Conservation (phyloP, 2,888 invertebrate species). For the Nomada goodeniana region DNA sequence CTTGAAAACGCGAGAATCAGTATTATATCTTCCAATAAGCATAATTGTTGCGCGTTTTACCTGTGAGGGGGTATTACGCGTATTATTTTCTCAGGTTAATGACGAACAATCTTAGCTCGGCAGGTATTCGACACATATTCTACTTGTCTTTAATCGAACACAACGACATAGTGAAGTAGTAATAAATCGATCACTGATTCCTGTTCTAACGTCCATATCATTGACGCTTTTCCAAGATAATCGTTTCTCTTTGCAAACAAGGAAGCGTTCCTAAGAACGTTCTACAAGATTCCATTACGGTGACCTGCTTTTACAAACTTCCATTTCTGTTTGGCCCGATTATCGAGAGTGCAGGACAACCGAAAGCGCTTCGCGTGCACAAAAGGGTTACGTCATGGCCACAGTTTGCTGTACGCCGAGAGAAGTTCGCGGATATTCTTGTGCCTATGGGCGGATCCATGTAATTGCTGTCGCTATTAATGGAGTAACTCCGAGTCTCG, state of each 20-base stretch:
- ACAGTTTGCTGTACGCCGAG: constrained; percentile 28
- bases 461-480: constrained; percentile 70
- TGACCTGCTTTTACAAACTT: constrained; percentile 16
- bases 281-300: not conserved
- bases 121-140: too few relatives aligned
- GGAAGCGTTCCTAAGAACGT: constrained; percentile 5
- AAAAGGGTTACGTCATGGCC: constrained; percentile 46
- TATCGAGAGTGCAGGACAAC: not conserved
- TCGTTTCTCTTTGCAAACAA: not conserved
- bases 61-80: too few relatives aligned
- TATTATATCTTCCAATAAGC: too few relatives aligned
- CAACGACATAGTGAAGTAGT: too few relatives aligned
- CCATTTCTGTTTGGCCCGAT: constrained; percentile 18
- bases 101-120: too few relatives aligned
- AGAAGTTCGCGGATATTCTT: constrained; percentile 64
- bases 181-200: too few relatives aligned
- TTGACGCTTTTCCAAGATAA: too few relatives aligned
- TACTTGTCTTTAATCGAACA: too few relatives aligned
- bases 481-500: constrained; percentile 61
- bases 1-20: too few relatives aligned
- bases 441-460: constrained; percentile 59
- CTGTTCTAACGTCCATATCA: not conserved
- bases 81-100: too few relatives aligned
- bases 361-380: constrained; percentile 33
- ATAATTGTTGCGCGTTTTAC: too few relatives aligned